Evolutionary conservation across 2,797 vertebrate species (phyloP).

Genomic region (Columba guinea): DNA sequence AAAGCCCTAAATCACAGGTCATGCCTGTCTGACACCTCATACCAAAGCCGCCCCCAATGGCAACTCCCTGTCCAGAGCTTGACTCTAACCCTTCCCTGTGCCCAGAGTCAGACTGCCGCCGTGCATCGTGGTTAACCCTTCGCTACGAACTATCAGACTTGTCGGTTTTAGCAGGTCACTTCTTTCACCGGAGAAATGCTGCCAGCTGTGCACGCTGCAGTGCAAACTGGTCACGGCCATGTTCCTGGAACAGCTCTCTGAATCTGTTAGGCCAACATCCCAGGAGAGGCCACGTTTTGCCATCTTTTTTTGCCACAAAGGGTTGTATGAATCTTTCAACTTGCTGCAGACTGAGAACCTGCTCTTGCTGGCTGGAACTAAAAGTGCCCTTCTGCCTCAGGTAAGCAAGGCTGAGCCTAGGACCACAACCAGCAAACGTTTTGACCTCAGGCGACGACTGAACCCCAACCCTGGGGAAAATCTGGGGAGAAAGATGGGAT

Average conservation of each 20-base stretch:
- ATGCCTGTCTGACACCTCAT: not conserved
- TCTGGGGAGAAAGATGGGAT: not conserved
- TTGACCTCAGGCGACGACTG: not conserved
- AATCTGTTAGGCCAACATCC: not conserved
- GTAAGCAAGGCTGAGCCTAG: not conserved
- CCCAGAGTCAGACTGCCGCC: not conserved
- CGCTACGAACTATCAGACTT: not conserved
- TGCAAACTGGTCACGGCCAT: fast-evolving
- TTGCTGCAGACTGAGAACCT: not conserved
- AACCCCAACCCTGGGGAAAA: not conserved
- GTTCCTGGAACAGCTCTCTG: not conserved
- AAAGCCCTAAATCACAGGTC: not conserved
- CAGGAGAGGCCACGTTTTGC: not conserved
- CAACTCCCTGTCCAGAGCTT: not conserved
- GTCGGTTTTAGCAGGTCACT: not conserved
- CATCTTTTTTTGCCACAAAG: not conserved
- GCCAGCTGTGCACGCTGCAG: not conserved
- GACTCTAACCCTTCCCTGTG: not conserved
- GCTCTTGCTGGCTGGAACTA: not conserved
- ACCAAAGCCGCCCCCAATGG: not conserved
- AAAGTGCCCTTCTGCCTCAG: not conserved
- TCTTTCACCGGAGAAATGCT: not conserved
- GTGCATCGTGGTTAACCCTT: not conserved
- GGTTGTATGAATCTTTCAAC: not conserved
- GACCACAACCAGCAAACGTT: not conserved